phyloP scores from a whole-genome alignment of 2,888 invertebrate genomes.

The Dolomedes plantarius region DNA sequence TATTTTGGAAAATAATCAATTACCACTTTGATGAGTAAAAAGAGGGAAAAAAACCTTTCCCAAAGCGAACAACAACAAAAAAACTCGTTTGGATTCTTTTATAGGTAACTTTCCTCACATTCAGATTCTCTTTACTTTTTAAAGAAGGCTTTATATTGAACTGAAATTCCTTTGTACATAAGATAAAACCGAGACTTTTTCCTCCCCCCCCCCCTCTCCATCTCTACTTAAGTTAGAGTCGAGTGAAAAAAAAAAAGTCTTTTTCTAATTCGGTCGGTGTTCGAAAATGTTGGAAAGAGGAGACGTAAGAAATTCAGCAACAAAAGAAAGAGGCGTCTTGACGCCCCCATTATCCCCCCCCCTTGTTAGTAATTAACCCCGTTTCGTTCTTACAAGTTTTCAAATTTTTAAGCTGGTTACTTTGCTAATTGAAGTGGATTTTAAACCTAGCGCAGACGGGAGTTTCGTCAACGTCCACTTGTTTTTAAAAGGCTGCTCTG shows the following conservation, averaged over 20 bases:
- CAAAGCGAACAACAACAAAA: too few relatives aligned
- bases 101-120: too few relatives aligned
- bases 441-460: background rate
- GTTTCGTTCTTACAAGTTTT: background rate
- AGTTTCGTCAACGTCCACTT: background rate
- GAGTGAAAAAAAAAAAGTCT: background rate
- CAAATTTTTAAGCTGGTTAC: background rate
- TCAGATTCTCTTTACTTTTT: too few relatives aligned
- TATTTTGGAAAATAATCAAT: too few relatives aligned
- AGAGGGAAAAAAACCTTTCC: too few relatives aligned
- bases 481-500: background rate
- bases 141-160: too few relatives aligned
- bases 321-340: background rate
- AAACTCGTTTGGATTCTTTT: too few relatives aligned
- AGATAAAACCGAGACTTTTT: background rate
- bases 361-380: conserved; percentile 1
- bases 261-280: background rate
- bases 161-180: too few relatives aligned
- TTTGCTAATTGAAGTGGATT: conserved; percentile 16
- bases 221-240: background rate
- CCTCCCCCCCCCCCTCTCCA: too few relatives aligned
- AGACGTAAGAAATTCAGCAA: background rate
- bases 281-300: background rate
- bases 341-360: background rate
- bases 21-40: too few relatives aligned